Conservation (phyloP, 2,797 vertebrate genomes). For the Betta splendens region DNA sequence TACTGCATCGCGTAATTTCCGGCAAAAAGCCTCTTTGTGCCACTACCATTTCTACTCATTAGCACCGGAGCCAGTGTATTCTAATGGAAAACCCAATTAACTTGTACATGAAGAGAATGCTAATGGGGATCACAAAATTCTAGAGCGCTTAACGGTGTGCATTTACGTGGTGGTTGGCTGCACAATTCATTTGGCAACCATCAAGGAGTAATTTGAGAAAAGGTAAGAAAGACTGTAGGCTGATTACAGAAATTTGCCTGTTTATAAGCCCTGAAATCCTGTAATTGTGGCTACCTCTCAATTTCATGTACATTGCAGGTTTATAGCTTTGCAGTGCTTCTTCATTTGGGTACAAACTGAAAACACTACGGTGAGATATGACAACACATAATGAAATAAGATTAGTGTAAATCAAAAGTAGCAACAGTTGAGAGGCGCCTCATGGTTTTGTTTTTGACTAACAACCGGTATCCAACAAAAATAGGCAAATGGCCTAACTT, state of each 20-base stretch:
- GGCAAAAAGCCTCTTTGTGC: slow-evolving; percentile 65
- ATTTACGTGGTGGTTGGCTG: slow-evolving; percentile 64
- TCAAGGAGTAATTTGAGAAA: slow-evolving; percentile 66
- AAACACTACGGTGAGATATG: not conserved
- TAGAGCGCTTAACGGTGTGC: slow-evolving; percentile 61
- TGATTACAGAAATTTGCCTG: slow-evolving; percentile 62
- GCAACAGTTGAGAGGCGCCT: too few relatives aligned
- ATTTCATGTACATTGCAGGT: slow-evolving; percentile 16
- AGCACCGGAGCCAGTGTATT: slow-evolving; percentile 55
- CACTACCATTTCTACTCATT: slow-evolving; percentile 64
- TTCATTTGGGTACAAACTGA: slow-evolving; percentile 1
- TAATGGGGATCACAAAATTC: slow-evolving; percentile 64
- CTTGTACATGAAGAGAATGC: slow-evolving; percentile 54
- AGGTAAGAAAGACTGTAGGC: slow-evolving; percentile 65
- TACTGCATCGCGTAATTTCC: slow-evolving; percentile 53
- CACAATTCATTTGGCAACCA: slow-evolving; percentile 69
- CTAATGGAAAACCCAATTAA: slow-evolving; percentile 75
- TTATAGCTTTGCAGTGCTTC: not conserved
- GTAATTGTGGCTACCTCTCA: slow-evolving; percentile 32
- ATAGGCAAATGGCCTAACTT: too few relatives aligned
- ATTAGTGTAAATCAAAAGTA: not conserved
- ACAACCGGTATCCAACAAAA: too few relatives aligned
- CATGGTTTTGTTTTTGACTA: too few relatives aligned
- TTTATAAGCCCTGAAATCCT: slow-evolving; percentile 48
- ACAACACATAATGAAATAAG: not conserved